Evolutionary conservation across 2,888 invertebrate species (phyloP).

Genomic region (Portevinia maculata): DNA sequence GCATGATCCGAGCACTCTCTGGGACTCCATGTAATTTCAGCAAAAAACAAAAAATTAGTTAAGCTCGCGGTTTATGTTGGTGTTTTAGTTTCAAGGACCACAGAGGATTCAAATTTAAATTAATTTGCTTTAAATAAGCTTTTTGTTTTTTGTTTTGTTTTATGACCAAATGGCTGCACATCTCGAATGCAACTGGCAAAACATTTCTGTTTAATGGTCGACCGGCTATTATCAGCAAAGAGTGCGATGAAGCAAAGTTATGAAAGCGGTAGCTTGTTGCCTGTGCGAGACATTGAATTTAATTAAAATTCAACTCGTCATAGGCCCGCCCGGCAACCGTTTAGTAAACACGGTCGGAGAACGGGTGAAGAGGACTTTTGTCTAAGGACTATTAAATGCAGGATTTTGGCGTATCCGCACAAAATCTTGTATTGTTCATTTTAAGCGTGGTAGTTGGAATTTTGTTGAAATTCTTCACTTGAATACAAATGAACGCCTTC

Average conservation of each 20-base stretch:
- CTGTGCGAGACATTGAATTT: not conserved
- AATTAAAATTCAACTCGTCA: constrained; percentile 18
- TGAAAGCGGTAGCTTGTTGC: constrained; percentile 4
- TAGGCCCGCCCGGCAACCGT: not conserved
- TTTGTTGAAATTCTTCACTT: not conserved
- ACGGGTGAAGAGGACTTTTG: not conserved
- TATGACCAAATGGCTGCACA: constrained; percentile 9
- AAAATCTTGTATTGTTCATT: constrained; percentile 7
- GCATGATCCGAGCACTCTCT: not conserved
- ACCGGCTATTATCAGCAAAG: not conserved
- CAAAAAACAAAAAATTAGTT: not conserved
- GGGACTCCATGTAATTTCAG: too few species aligned
- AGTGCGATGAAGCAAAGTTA: constrained; percentile 3
- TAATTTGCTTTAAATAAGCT: not conserved
- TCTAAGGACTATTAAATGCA: constrained; percentile 17
- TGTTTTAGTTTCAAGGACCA: not conserved
- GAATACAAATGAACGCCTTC: constrained; percentile 22
- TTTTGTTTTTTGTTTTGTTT: not conserved
- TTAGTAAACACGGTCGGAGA: not conserved
- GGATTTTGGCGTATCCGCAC: not conserved
- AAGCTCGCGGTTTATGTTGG: not conserved
- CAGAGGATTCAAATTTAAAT: constrained; percentile 4
- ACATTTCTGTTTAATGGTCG: not conserved
- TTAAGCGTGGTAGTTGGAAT: constrained; percentile 1
- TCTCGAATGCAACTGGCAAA: constrained; percentile 6